Evolutionary conservation across 2,113 vertebrate genomes (phyloP).

Genomic region (Chauna torquata): DNA sequence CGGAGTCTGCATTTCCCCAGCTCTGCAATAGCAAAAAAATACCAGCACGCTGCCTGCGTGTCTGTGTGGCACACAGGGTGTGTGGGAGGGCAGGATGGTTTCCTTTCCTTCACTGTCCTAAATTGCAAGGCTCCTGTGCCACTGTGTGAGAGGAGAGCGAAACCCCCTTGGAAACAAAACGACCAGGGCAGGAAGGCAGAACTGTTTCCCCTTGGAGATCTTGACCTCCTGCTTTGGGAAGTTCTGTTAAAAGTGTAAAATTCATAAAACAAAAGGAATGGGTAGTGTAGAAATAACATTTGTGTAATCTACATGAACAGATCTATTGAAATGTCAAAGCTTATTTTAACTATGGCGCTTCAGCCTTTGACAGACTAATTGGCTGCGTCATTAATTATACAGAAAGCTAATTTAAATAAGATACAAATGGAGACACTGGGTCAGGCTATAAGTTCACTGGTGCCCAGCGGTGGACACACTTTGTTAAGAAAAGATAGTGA

Average conservation of each 20-base stretch:
- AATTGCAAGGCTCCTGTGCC: background rate
- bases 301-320: background rate
- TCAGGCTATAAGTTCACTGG: background rate
- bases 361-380: slow-evolving; percentile 28
- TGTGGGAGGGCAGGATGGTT: background rate
- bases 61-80: fast-evolving
- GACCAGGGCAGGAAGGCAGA: background rate
- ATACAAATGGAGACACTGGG: background rate
- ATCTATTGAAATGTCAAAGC: background rate
- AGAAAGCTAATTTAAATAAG: slow-evolving; percentile 53
- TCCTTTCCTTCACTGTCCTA: background rate
- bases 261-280: background rate
- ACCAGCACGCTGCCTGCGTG: background rate
- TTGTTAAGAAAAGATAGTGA: background rate
- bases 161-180: background rate
- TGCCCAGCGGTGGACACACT: background rate
- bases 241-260: background rate
- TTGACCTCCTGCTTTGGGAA: background rate
- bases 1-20: background rate
- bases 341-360: slow-evolving; percentile 4
- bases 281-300: background rate
- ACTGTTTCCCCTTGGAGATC: background rate
- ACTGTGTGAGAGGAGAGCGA: background rate
- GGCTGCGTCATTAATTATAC: slow-evolving; percentile 32
- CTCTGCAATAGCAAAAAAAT: background rate